Evolutionary conservation across 1,140 invertebrate genomes (phyloP), one percentile per base, ranked within the genome.

Genomic region (Drosophila paulistorum): DNA sequence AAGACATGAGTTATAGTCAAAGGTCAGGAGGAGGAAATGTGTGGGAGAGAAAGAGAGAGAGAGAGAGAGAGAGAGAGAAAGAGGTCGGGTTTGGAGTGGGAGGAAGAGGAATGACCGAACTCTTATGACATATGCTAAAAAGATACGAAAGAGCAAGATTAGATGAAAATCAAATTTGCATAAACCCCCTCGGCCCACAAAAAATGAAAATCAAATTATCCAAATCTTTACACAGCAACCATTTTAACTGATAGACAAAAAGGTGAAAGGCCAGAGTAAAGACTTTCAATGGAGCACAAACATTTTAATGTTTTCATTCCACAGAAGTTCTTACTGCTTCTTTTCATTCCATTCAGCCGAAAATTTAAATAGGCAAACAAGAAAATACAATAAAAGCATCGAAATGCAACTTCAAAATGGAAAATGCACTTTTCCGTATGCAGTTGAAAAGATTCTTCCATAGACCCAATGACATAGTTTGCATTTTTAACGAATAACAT

Each of bases 391-490:
- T 60, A 66, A 83, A 76, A 84, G 57, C 42, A 72, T 23, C 17
- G 45, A 71, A 62, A 13, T 39, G 66, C 37, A 39, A 39, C 64
- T 54, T 23, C 35, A 23, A 51, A 51, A 11, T 51, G 54, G 54
- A 45, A 63, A 63, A 63, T 63, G 61, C 61, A 63, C 39, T 63
- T 63, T 63, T 30, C 45, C 10, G 61, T 33, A 59, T 59, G 57
- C 57, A 59, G 30, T 59, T 59, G 30, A 35, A 51, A 64, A 64
- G 63, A 51, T 51, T 51, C 45, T 71, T 64, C 63, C 54, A 63
- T 67, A 87, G 72, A 74, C 79, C 80, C 77, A 87, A 89, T 87
- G 83, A 87, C 83, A 87, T 79, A 87, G 79, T 71, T 82, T 70
- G 74, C 77, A 76, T 78, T 60, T 59, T 65, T 55, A 10, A 55